These are phyloP conservation scores for Onychomys arenicola DNA, from an alignment of 2,797 vertebrate species.

Conservation along the genomic window DNA sequence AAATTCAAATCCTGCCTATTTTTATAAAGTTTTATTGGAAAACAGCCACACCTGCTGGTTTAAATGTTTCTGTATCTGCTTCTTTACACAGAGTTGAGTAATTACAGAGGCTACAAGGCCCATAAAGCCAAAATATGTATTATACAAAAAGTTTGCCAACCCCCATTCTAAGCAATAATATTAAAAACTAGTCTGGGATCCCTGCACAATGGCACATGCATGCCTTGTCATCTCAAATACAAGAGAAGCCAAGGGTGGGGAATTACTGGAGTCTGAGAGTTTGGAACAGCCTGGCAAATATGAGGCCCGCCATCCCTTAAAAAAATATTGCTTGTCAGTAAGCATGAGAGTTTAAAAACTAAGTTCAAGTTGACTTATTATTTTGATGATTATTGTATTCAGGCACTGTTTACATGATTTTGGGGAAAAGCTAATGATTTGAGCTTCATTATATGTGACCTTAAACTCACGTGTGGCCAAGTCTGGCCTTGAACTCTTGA, in stretches of 20 bases:
- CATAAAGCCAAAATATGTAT: conserved; percentile 36
- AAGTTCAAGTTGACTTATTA: neutral
- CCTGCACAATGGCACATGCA: neutral
- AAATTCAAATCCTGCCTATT: neutral
- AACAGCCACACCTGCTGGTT: neutral
- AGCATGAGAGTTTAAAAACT: conserved; percentile 32
- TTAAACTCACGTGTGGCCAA: neutral
- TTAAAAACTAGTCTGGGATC: neutral
- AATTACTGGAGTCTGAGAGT: neutral
- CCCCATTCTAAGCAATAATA: neutral
- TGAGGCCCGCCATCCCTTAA: neutral
- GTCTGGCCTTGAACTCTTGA: neutral
- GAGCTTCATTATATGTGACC: neutral
- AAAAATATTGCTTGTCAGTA: conserved; percentile 29
- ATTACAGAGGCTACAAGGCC: neutral
- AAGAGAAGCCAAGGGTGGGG: neutral
- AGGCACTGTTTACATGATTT: neutral
- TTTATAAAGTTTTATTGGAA: conserved; percentile 57
- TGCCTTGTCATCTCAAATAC: neutral
- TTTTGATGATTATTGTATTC: neutral
- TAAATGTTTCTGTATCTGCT: conserved; percentile 2
- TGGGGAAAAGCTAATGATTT: neutral
- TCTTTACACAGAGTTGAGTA: neutral
- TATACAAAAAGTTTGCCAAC: conserved; percentile 11
- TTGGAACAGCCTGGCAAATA: neutral